These are phyloP conservation scores for Lagopus muta DNA, from an alignment of 2,113 vertebrate genomes.

Conservation along the genomic window DNA sequence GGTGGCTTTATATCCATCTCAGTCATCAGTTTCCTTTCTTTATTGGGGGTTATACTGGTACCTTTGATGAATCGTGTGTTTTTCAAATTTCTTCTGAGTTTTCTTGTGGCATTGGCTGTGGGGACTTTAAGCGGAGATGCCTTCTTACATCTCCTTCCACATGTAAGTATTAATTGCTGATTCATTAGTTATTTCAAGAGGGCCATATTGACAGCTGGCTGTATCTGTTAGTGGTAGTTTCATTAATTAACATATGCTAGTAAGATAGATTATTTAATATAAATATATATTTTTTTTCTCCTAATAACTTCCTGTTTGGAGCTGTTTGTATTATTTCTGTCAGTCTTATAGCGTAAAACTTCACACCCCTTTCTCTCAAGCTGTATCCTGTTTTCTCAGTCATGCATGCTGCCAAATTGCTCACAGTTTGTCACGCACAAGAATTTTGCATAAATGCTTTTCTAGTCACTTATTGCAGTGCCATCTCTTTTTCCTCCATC, in stretches of 20 bases:
- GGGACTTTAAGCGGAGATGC: slow-evolving; percentile 97
- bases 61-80: slow-evolving; percentile 94
- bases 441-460: neutral
- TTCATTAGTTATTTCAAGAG: neutral
- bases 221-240: neutral
- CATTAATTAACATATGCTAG: neutral
- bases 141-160: slow-evolving; percentile 95
- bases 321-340: neutral
- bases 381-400: neutral
- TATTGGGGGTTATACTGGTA: slow-evolving; percentile 91
- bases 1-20: slow-evolving; percentile 95
- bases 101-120: slow-evolving; percentile 95
- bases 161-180: slow-evolving; percentile 83
- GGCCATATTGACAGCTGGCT: neutral
- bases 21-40: slow-evolving; percentile 93
- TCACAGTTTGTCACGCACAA: neutral
- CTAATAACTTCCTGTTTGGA: neutral
- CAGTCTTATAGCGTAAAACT: neutral
- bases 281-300: neutral
- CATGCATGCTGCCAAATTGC: neutral
- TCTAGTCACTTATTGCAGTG: neutral
- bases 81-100: slow-evolving; percentile 98
- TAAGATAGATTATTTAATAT: neutral
- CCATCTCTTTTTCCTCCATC: neutral
- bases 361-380: neutral